Evolutionary conservation across 1,140 invertebrate genomes (phyloP).

Genomic region (Camponotus pennsylvanicus): DNA sequence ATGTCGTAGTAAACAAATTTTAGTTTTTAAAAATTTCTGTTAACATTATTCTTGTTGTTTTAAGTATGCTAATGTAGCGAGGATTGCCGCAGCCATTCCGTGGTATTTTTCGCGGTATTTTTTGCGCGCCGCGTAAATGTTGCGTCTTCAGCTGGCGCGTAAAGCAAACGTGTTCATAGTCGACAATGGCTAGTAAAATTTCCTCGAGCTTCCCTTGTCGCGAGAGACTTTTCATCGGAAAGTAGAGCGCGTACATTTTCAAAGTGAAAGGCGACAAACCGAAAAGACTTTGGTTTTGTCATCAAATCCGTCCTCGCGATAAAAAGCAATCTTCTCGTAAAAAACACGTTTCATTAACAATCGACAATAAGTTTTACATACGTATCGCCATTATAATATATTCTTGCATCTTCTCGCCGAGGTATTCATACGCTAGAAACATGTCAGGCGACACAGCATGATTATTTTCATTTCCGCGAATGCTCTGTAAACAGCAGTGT

Average conservation of each 20-base stretch:
- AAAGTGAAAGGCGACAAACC: constrained; percentile 62
- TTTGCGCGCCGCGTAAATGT: constrained; percentile 36
- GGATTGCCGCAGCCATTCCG: not conserved
- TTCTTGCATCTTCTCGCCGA: not conserved
- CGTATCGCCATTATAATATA: constrained; percentile 5
- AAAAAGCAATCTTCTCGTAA: not conserved
- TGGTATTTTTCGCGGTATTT: not conserved
- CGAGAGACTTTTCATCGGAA: constrained; percentile 24
- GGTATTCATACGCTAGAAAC: not conserved
- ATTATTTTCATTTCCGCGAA: constrained; percentile 38
- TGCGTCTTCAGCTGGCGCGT: not conserved
- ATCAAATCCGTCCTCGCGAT: constrained; percentile 40
- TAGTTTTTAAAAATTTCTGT: not conserved
- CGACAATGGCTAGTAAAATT: constrained; percentile 37
- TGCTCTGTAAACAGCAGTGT: not conserved
- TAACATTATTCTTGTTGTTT: not conserved
- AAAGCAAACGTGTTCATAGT: not conserved
- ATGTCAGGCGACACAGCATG: not conserved
- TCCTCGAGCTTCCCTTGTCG: constrained; percentile 3
- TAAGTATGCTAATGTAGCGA: not conserved
- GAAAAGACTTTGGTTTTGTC: constrained; percentile 59
- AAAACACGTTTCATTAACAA: constrained; percentile 24
- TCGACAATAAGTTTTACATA: constrained; percentile 32
- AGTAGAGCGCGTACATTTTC: constrained; percentile 62
- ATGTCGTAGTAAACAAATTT: not conserved